Base-by-base conservation (phyloP, 2,797 vertebrate species). In the Sebastes paucispinis region DNA sequence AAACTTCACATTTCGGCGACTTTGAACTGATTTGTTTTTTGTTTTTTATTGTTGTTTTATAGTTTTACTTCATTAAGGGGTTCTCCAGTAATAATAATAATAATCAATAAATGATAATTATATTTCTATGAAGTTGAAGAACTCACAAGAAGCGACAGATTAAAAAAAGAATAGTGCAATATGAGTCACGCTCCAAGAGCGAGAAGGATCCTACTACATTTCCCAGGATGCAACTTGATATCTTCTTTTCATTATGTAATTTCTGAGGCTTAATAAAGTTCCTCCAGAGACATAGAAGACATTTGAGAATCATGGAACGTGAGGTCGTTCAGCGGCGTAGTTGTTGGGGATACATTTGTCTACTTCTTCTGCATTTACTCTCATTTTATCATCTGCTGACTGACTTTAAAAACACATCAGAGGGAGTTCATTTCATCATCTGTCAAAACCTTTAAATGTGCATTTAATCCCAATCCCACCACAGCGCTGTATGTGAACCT, bases 221-320 rank as follows among this genome's bases (percentile, higher is more conserved):
- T 47, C 43, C 43, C 43, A 36, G 34, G 34, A 36, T 36, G 34
- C 34, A 36, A 36, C 11, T 36, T 36, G 34, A 36, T 36, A 36
- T 0, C 34, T 12, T 36, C 34, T 36, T 36, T 34, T 34, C 11
- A 36, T 36, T 36, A 36, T 1, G 34, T 36, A 36, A 36, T 36
- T 36, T 36, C 34, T 20, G 16, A 50, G 47, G 16, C 0, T 50
- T 50, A 6, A 16, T 18, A 50, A 50, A 50, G 43, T 0, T 39
- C 36, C 36, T 39, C 36, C 36, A 39, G 36, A 0, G 11, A 39
- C 12, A 39, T 5, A 39, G 11, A 0, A 36, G 34, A 36, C 0
- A 36, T 36, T 13, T 39, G 0, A 39, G 0, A 39, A 14, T 1
- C 36, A 0, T 14, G 36, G 36, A 13, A 39, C 4, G 36, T 39